phyloP scores from a whole-genome alignment of 2,797 vertebrate species.

The Liasis olivaceus region DNA sequence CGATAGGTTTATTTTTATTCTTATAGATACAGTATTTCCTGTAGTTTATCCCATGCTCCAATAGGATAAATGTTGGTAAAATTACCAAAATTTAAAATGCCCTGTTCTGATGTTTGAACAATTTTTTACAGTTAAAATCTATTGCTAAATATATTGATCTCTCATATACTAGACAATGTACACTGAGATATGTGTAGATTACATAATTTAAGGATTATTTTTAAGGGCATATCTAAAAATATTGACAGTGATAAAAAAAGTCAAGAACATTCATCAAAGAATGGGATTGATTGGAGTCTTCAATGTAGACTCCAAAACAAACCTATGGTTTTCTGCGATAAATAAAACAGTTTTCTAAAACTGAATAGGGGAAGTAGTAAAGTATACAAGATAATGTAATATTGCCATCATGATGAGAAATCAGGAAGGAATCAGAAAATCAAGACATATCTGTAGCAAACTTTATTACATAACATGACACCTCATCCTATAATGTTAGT shows the following conservation, averaged over 20 bases:
- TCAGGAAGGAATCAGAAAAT: slow-evolving; percentile 32
- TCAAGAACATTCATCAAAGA: neutral
- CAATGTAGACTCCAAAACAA: neutral
- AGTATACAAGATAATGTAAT: neutral
- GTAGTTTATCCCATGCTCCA: neutral
- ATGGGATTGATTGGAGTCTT: neutral
- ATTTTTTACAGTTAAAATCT: neutral
- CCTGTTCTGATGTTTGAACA: neutral
- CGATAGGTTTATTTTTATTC: neutral
- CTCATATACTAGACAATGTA: neutral
- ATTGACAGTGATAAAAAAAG: neutral
- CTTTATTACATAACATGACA: neutral
- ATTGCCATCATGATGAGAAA: slow-evolving; percentile 6
- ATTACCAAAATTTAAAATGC: neutral
- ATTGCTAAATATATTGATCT: neutral
- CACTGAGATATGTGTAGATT: neutral
- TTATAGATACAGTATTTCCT: neutral
- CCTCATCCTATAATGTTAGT: slow-evolving; percentile 6
- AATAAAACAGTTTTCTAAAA: neutral
- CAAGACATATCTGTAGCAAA: slow-evolving; percentile 2
- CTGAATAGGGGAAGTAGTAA: neutral
- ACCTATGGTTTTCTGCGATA: neutral
- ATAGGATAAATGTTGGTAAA: neutral
- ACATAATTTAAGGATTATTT: neutral
- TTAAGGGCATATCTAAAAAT: neutral